Percentiles rank a stretch among this genome's conserved stretches.
phyloP scores from a whole-genome alignment of 64 coral and sea anemone genomes.

The Pachyseris speciosa region DNA sequence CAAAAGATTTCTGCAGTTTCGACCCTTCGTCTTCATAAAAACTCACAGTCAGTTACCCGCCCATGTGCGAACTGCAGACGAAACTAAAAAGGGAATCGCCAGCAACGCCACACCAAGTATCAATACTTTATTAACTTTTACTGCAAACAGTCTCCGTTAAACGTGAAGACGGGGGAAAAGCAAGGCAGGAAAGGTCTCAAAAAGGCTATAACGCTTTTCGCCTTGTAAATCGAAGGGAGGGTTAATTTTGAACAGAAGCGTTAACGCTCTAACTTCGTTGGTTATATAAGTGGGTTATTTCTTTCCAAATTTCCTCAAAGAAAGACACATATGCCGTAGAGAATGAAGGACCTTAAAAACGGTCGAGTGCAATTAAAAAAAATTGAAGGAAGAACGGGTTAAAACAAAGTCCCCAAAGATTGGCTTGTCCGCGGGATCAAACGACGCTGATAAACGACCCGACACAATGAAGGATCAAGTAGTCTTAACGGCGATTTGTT shows the following conservation, averaged over 20 bases:
- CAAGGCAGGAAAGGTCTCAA: neutral
- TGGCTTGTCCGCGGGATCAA: neutral
- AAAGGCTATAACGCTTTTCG: neutral
- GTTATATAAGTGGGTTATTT: neutral
- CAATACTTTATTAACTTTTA: neutral
- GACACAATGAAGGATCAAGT: slow-evolving; percentile 21
- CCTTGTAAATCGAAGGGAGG: neutral
- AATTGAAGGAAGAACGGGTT: too few species aligned
- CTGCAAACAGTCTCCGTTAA: neutral
- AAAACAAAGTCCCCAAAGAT: neutral
- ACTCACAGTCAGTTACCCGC: neutral
- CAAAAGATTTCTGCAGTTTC: neutral
- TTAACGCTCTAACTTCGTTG: neutral
- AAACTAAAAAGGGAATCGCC: neutral
- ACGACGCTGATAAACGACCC: neutral
- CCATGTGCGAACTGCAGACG: neutral
- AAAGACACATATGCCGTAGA: neutral
- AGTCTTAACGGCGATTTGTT: neutral
- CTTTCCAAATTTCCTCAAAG: neutral
- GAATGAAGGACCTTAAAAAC: neutral
- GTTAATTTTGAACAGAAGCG: neutral
- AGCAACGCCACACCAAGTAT: neutral
- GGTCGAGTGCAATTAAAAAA: neutral
- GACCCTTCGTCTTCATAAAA: neutral
- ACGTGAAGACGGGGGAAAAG: neutral